phyloP scores from a whole-genome alignment of 2,888 invertebrate genomes.

The Omphaloscelis lunosa region DNA sequence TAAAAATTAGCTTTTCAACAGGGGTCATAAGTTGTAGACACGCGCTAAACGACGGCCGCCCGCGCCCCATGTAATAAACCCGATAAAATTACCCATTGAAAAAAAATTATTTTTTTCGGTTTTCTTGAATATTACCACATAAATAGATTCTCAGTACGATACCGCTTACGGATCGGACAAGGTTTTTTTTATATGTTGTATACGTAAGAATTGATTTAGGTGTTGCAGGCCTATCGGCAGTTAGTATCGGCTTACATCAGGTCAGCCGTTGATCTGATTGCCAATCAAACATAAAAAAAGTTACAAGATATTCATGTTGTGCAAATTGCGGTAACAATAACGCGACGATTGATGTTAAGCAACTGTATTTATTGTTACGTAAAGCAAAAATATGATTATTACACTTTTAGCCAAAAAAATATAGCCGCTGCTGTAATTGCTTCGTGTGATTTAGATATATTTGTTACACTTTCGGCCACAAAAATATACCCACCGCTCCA shows the following conservation, averaged over 20 bases:
- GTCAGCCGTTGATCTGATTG: not conserved
- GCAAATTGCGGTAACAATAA: slow-evolving; percentile 28
- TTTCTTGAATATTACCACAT: too few relatives aligned
- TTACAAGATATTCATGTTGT: slow-evolving; percentile 38
- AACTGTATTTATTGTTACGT: slow-evolving; percentile 20
- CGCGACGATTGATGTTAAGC: slow-evolving; percentile 13
- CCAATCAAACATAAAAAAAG: slow-evolving; percentile 36
- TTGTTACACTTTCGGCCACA: not conserved
- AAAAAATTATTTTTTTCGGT: too few relatives aligned
- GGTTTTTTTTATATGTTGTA: too few relatives aligned
- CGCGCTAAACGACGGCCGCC: too few relatives aligned
- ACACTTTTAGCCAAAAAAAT: slow-evolving; percentile 9
- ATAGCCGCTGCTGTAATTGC: not conserved
- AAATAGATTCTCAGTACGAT: too few relatives aligned
- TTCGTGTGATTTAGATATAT: slow-evolving; percentile 10
- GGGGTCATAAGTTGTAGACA: too few relatives aligned
- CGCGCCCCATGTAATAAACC: too few relatives aligned
- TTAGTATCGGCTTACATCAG: slow-evolving; percentile 3
- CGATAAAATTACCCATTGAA: too few relatives aligned
- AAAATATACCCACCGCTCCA: not conserved
- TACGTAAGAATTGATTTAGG: not conserved
- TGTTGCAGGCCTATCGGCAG: not conserved
- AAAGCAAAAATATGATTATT: slow-evolving; percentile 13
- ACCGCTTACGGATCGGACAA: too few relatives aligned
- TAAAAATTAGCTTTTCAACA: too few relatives aligned